Percentiles rank a stretch among this genome's conserved stretches.
Evolutionary conservation across 2,888 invertebrate species (phyloP).

Genomic region (Falcaria lacertinaria): DNA sequence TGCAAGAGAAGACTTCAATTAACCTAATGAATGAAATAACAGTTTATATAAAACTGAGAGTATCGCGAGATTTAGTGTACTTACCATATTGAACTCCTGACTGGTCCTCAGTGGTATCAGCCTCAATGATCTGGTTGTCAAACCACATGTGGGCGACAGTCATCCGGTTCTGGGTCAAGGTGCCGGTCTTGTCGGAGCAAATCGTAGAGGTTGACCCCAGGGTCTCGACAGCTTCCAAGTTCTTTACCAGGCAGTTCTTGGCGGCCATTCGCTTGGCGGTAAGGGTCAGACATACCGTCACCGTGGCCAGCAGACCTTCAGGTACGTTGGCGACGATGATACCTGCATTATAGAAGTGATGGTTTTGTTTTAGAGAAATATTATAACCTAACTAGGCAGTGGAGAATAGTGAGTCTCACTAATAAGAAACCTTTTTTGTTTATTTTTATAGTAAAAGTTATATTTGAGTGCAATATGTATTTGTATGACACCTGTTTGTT

Average conservation of each 20-base stretch:
- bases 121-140: constrained; percentile 98
- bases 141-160: constrained; percentile 99
- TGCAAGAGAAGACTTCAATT: no score
- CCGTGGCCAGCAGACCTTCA: constrained; percentile 98
- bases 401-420: no score
- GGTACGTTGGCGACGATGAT: constrained; percentile 99
- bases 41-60: no score
- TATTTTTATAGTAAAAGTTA: no score
- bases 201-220: constrained; percentile 99
- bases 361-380: neutral
- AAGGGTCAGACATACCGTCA: constrained; percentile 98
- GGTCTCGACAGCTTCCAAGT: constrained; percentile 99
- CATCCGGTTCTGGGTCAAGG: constrained; percentile 99
- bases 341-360: constrained; percentile 45
- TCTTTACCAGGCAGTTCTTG: constrained; percentile 99
- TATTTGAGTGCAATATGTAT: no score
- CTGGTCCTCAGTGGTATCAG: constrained; percentile 99
- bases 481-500: no score
- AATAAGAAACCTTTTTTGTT: no score
- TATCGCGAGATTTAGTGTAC: constrained; percentile 1
- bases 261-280: constrained; percentile 99
- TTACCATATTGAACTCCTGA: constrained; percentile 95
- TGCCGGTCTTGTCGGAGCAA: constrained; percentile 99
- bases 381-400: no score
- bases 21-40: no score